Evolutionary conservation across 1,140 invertebrate species (phyloP), one percentile per base, ranked within the genome.

Genomic region (Probaryconus sp.): DNA sequence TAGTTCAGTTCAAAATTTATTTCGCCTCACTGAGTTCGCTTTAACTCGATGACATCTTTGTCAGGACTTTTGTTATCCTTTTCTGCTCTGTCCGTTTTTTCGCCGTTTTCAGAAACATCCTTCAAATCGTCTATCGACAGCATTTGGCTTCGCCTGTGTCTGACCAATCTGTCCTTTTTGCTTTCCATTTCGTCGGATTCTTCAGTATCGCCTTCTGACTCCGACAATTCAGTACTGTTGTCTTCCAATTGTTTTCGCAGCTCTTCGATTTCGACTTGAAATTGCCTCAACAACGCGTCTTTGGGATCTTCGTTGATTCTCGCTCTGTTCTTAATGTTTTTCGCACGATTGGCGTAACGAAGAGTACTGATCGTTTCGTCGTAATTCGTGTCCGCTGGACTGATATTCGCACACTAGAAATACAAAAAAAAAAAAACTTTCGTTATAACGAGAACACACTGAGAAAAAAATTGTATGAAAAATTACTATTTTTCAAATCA

Each of bases 281-380:
- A 99, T 81, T 97, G 93, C 33, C 97, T 92, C 9, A 99, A 90
- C 14, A 99, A 87, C 2, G 98, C 97, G 89, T 99, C 97, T 81
- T 99, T 99, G 0, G 98, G 97, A 88, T 99, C 98, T 84, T 98
- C 97, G 86, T 99, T 99, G 51, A 99, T 94, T 73, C 94, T 93
- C 40, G 97, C 97, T 75, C 94, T 93, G 87, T 99, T 99, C 83
- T 97, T 95, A 60, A 99, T 99, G 81, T 96, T 97, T 87, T 99
- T 99, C 1, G 98, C 97, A 48, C 98, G 90, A 88, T 96, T 97
- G 0, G 98, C 98, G 88, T 99, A 99, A 9, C 98, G 89, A 33
- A 99, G 88, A 0, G 98, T 99, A 80, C 96, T 98, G 35, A 99
- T 95, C 0, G 97, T 97, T 87, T 99, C 98, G 81, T 99, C 97